Evolutionary conservation across 2,888 invertebrate genomes (phyloP), one percentile per base, ranked within the genome.

Genomic region (Gryllus longicercus): DNA sequence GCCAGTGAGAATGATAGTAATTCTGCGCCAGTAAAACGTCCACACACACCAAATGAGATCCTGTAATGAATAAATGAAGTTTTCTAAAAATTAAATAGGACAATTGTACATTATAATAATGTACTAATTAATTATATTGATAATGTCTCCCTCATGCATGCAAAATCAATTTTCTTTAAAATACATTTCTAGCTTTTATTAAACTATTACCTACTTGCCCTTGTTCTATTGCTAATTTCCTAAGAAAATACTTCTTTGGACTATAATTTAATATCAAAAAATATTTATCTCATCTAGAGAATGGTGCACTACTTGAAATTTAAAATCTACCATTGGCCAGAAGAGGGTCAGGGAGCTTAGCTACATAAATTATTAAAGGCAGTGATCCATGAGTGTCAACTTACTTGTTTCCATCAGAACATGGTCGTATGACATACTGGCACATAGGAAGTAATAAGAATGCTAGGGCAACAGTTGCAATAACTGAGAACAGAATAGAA

Each of bases 391-490:
- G 63, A 63, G n/a, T 63, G n/a, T 18, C 63, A 75, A 83, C 86
- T 85, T 85, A 88, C 88, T 95, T 93, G 86, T 92, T 94, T 82
- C 93, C 93, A 85, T 93, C 94, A 75, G 94, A 93, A 87, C 95
- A 96, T 79, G 93, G 95, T 84, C 94, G 91, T 85, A 94, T 93
- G 83, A 97, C 92, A 88, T 97, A 98, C 90, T 98, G 98, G 90
- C 98, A 98, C 95, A 98, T 96, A 83, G 98, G 98, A 86, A 98
- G 91, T 85, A 98, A 91, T 80, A 98, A 92, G 89, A 98, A 98
- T 85, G 98, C 98, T 86, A 98, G 91, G 84, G 98, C 98, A 84
- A 98, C 96, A 80, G 97, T 97, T 84, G 98, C 98, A 87, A 98
- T 95, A 86, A 98, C 95, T 96, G 88, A 76, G 88, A 88, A 82